phyloP scores from a whole-genome alignment of 2,113 vertebrate species.

The Alosa alosa region DNA sequence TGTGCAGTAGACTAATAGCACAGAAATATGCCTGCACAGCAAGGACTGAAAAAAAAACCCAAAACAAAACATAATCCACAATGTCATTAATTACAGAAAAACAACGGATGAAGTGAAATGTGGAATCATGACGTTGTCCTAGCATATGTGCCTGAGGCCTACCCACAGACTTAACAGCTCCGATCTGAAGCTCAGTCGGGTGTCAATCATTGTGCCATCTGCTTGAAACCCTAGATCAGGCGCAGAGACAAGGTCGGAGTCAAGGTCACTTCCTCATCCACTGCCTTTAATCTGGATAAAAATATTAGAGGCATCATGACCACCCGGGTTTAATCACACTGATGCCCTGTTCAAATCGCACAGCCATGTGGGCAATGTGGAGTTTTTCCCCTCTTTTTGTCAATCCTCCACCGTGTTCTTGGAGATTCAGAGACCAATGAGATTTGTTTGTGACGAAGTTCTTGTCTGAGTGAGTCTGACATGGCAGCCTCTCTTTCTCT shows the following conservation, averaged over 20 bases:
- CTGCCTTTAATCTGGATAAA: conserved; percentile 73
- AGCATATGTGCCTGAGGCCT: conserved; percentile 61
- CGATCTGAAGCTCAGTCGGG: conserved; percentile 65
- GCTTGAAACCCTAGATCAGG: conserved; percentile 52
- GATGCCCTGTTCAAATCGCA: conserved; percentile 61
- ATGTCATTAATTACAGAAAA: background rate
- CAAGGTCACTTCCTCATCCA: conserved; percentile 65
- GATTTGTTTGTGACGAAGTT: conserved; percentile 48
- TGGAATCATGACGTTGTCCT: conserved; percentile 47
- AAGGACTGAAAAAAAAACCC: background rate
- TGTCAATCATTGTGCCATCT: conserved; percentile 71
- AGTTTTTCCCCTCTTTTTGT: conserved; percentile 5
- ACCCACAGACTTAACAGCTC: conserved; percentile 64
- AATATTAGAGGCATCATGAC: conserved; percentile 69
- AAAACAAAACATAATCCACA: background rate
- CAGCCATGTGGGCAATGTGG: background rate
- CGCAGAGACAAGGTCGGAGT: conserved; percentile 62
- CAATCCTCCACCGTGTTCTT: background rate
- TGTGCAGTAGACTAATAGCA: background rate
- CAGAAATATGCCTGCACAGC: background rate
- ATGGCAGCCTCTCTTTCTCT: conserved; percentile 40
- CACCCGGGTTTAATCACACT: conserved; percentile 69
- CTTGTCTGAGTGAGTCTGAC: conserved; percentile 60
- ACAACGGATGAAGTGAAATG: conserved; percentile 8
- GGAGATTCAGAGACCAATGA: background rate